Percentiles rank a stretch among this genome's conserved stretches.
phyloP scores from a whole-genome alignment of 2,113 vertebrate species.

The Crotalus helleri region DNA sequence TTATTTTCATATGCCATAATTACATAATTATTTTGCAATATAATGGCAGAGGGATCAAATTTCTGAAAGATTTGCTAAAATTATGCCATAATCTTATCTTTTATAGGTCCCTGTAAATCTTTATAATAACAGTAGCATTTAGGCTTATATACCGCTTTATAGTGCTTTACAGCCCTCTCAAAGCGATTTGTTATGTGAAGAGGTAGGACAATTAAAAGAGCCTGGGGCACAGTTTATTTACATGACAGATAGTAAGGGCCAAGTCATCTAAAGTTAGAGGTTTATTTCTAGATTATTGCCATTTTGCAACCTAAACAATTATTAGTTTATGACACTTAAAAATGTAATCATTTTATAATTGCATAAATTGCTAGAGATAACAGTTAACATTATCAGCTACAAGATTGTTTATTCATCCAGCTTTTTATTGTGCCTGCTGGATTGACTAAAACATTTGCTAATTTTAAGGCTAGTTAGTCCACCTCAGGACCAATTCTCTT shows the following conservation, averaged over 20 bases:
- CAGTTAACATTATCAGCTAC: background rate
- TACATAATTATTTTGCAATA: background rate
- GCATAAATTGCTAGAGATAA: background rate
- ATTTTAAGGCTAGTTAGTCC: background rate
- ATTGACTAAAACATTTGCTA: background rate
- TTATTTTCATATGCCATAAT: background rate
- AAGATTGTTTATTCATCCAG: background rate
- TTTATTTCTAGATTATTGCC: background rate
- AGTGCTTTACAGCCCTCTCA: background rate
- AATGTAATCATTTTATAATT: background rate
- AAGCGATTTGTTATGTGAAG: background rate
- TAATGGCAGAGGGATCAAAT: background rate
- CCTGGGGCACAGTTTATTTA: background rate
- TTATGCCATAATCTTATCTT: background rate
- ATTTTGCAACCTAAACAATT: background rate
- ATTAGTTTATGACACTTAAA: background rate
- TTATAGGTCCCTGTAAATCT: background rate
- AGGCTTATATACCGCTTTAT: background rate
- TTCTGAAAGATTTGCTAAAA: background rate
- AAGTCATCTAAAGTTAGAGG: background rate
- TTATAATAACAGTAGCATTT: background rate
- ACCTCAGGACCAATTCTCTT: background rate
- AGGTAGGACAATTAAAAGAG: background rate
- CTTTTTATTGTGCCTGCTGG: background rate
- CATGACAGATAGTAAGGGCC: background rate